Conservation (phyloP, 1,140 invertebrate genomes). For the Eupristina koningsbergeri region DNA sequence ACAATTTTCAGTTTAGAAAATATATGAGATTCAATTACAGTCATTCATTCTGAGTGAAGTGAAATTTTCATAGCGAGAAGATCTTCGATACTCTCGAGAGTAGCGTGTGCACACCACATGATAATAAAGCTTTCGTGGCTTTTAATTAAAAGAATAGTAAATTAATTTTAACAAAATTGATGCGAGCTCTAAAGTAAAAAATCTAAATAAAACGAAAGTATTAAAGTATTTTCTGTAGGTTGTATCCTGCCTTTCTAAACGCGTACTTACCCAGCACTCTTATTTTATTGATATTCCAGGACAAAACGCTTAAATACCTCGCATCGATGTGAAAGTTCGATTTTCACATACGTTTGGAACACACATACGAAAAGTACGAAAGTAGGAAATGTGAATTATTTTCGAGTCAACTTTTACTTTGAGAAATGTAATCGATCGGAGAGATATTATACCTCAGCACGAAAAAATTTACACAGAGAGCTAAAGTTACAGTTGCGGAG, state of each 20-base stretch:
- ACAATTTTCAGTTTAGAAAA: conserved; percentile 8
- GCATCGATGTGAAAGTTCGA: conserved; percentile 1
- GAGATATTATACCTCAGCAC: not conserved
- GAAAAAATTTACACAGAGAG: not conserved
- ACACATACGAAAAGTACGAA: not conserved
- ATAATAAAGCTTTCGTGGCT: not conserved
- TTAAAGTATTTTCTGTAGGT: not conserved
- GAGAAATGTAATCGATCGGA: not conserved
- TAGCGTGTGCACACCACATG: not conserved
- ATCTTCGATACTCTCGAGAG: not conserved
- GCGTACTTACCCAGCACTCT: not conserved
- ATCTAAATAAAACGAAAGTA: conserved; percentile 1
- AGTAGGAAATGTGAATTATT: not conserved
- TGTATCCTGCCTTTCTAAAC: not conserved
- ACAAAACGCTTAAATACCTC: not conserved
- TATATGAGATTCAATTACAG: not conserved
- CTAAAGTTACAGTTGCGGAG: not conserved
- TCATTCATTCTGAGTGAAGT: not conserved
- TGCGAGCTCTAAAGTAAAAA: too few relatives aligned
- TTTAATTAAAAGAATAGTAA: not conserved
- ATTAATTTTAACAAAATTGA: not conserved
- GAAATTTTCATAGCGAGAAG: not conserved
- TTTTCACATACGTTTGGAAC: not conserved
- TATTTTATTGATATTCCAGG: not conserved
- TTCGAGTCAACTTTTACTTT: not conserved